Evolutionary conservation across 2,888 invertebrate species (phyloP).

Genomic region (Drosophila cyrtoloma): DNA sequence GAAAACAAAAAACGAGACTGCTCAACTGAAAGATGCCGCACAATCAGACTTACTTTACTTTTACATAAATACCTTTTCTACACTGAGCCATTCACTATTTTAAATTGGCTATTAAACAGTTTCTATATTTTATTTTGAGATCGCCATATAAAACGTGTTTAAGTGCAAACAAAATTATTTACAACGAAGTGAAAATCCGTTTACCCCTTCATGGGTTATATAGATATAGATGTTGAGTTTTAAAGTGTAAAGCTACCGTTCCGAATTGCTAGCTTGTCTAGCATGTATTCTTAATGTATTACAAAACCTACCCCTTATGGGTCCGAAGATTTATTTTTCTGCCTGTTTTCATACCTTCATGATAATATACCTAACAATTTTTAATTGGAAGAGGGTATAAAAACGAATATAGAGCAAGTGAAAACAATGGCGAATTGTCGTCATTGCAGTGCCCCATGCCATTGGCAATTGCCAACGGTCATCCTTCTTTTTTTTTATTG

Average conservation of each 20-base stretch:
- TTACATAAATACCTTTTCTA: neutral
- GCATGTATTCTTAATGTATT: neutral
- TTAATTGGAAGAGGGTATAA: neutral
- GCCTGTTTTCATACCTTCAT: neutral
- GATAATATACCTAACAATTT: neutral
- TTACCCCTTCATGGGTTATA: neutral
- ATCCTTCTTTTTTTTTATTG: slow-evolving; percentile 24
- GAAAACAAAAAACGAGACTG: neutral
- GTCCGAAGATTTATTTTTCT: neutral
- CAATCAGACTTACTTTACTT: neutral
- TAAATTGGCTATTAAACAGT: neutral
- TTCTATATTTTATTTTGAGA: neutral
- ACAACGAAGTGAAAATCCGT: neutral
- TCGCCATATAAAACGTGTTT: neutral
- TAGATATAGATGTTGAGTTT: neutral
- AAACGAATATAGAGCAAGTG: slow-evolving; percentile 50
- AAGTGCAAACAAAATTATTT: neutral
- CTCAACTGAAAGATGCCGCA: neutral
- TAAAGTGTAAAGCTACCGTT: neutral
- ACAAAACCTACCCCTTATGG: neutral
- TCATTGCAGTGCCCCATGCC: slow-evolving; percentile 25
- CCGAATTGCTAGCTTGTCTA: neutral
- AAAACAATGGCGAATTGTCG: slow-evolving; percentile 63
- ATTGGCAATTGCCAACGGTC: slow-evolving; percentile 23
- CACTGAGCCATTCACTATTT: neutral